Evolutionary conservation across 2,113 vertebrate species (phyloP).

Genomic region (Apteryx mantelli): DNA sequence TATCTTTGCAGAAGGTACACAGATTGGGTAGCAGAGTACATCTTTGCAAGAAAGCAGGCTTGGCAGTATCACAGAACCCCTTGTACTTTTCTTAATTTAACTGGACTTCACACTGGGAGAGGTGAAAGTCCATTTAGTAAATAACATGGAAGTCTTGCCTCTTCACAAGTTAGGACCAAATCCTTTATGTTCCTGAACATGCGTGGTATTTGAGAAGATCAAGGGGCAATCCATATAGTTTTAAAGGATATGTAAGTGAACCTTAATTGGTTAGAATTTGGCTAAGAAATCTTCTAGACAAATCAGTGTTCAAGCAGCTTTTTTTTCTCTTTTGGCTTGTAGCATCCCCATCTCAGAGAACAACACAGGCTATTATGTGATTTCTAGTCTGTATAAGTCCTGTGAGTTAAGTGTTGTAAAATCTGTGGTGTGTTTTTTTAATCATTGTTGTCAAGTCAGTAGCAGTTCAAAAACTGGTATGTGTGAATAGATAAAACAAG

Average conservation of each 20-base stretch:
- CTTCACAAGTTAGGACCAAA: neutral
- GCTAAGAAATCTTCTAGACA: neutral
- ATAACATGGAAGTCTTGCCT: neutral
- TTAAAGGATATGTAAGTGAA: neutral
- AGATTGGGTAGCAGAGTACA: neutral
- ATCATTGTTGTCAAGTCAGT: neutral
- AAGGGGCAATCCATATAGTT: neutral
- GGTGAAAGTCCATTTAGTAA: neutral
- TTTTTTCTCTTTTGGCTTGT: neutral
- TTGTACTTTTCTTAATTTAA: neutral
- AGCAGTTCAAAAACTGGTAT: neutral
- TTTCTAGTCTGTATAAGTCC: neutral
- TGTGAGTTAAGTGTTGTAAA: neutral
- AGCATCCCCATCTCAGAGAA: neutral
- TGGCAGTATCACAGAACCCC: neutral
- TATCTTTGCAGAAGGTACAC: neutral
- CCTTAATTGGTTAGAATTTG: neutral
- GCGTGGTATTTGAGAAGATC: neutral
- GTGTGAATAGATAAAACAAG: neutral
- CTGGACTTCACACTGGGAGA: neutral
- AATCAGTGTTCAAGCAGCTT: neutral
- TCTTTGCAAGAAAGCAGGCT: neutral
- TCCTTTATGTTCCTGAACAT: neutral
- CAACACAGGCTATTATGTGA: neutral
- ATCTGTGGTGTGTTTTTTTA: neutral